Conservation (phyloP, 2,113 vertebrate genomes). For the Hypocryptadius cinnamomeus region DNA sequence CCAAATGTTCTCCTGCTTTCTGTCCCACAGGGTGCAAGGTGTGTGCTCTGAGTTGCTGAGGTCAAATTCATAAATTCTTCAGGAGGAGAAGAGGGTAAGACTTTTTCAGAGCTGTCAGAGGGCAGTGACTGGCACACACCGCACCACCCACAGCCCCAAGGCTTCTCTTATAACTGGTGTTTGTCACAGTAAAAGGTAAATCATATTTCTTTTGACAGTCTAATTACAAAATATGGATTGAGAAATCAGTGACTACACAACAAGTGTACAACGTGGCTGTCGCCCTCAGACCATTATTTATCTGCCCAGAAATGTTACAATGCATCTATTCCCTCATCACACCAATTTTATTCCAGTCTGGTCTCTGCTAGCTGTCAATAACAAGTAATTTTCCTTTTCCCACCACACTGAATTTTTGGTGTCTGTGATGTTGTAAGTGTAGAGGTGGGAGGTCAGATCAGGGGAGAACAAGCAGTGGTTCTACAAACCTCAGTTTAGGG, state of each 20-base stretch:
- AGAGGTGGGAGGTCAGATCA: not conserved
- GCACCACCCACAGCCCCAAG: rapidly evolving
- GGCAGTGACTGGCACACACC: not conserved
- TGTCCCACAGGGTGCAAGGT: not conserved
- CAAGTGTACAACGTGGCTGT: not conserved
- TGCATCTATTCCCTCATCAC: not conserved
- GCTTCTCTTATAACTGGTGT: not conserved
- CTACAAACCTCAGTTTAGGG: not conserved
- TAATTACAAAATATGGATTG: not conserved
- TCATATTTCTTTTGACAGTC: not conserved
- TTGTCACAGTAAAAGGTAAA: not conserved
- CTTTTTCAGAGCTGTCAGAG: not conserved
- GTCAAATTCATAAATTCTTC: not conserved
- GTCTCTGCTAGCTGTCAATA: not conserved
- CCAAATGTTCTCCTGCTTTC: not conserved
- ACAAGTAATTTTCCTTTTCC: not conserved
- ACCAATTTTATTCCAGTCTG: not conserved
- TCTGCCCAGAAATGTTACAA: not conserved
- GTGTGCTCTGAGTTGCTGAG: not conserved
- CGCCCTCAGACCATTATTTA: not conserved
- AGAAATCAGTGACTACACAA: not conserved
- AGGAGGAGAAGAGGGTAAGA: not conserved
- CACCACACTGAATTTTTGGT: not conserved
- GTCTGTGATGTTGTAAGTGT: not conserved
- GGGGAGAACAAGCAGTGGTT: not conserved